Conservation (phyloP, 2,888 invertebrate genomes). For the Mesorhabditis spiculigera region DNA sequence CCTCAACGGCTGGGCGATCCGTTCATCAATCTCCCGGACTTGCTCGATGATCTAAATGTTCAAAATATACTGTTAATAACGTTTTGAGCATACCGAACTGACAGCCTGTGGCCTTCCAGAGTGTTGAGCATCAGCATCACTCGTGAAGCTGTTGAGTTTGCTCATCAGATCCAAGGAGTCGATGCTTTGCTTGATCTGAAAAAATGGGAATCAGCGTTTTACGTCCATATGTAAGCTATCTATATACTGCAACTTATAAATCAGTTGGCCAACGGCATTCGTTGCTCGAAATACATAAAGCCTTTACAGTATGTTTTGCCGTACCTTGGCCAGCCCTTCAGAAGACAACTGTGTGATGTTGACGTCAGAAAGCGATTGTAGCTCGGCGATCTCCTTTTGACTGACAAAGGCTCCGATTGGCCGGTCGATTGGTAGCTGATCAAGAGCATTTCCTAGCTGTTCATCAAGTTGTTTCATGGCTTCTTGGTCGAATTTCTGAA, state of each 20-base stretch:
- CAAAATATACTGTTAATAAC: slow-evolving; percentile 1
- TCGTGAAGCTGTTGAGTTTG: slow-evolving; percentile 29
- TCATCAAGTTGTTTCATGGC: slow-evolving; percentile 27
- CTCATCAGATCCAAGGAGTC: slow-evolving; percentile 32
- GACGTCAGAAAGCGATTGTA: slow-evolving; percentile 30
- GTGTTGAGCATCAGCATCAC: slow-evolving; percentile 23
- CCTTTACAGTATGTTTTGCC: not conserved
- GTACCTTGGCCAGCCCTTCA: slow-evolving; percentile 27
- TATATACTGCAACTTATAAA: not conserved
- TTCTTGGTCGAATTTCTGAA: slow-evolving; percentile 33
- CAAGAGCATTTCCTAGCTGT: slow-evolving; percentile 24
- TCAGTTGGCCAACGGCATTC: not conserved
- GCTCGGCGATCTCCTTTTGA: slow-evolving; percentile 18
- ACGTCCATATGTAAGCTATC: not conserved
- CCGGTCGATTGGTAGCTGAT: slow-evolving; percentile 27
- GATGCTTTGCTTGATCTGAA: slow-evolving; percentile 33
- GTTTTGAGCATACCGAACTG: slow-evolving; percentile 16
- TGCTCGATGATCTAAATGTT: slow-evolving; percentile 33
- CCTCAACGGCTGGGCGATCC: slow-evolving; percentile 33
- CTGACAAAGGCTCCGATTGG: slow-evolving; percentile 19
- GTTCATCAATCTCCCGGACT: slow-evolving; percentile 31
- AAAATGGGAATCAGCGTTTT: not conserved
- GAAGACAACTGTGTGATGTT: slow-evolving; percentile 35
- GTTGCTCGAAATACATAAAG: not conserved
- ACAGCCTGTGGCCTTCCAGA: slow-evolving; percentile 36